Conservation (phyloP, 2,113 vertebrate genomes). For the Dipodomys spectabilis region DNA sequence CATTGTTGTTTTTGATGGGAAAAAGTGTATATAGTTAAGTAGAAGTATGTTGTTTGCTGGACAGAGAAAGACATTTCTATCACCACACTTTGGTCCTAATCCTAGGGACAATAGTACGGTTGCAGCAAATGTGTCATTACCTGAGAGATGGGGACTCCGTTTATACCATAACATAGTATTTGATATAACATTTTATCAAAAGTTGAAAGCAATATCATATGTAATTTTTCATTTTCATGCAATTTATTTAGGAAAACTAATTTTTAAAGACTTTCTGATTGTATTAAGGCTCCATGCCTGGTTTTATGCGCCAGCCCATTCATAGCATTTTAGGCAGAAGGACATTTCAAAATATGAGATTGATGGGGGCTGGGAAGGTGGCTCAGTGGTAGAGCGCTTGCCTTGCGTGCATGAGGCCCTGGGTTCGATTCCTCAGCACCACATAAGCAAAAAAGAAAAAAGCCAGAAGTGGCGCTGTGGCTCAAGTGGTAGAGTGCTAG, state of each 20-base stretch:
- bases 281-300: not conserved
- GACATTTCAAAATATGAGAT: not conserved
- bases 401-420: too few relatives aligned
- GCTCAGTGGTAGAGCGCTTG: too few relatives aligned
- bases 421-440: too few relatives aligned
- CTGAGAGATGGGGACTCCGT: not conserved
- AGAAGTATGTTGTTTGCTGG: not conserved
- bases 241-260: not conserved
- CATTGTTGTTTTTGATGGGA: too few relatives aligned
- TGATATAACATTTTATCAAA: not conserved
- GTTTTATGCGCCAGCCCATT: not conserved
- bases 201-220: not conserved
- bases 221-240: not conserved
- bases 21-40: not conserved
- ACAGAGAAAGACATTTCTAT: not conserved
- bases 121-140: not conserved
- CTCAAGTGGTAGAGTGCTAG: too few relatives aligned
- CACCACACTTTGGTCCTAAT: rapidly evolving
- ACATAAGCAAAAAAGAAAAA: too few relatives aligned
- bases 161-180: not conserved
- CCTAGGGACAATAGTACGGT: rapidly evolving
- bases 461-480: too few relatives aligned
- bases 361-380: not conserved
- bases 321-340: not conserved
- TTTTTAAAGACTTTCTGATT: not conserved